phyloP scores from a whole-genome alignment of 1,140 invertebrate species.

The Aphidius gifuensis region DNA sequence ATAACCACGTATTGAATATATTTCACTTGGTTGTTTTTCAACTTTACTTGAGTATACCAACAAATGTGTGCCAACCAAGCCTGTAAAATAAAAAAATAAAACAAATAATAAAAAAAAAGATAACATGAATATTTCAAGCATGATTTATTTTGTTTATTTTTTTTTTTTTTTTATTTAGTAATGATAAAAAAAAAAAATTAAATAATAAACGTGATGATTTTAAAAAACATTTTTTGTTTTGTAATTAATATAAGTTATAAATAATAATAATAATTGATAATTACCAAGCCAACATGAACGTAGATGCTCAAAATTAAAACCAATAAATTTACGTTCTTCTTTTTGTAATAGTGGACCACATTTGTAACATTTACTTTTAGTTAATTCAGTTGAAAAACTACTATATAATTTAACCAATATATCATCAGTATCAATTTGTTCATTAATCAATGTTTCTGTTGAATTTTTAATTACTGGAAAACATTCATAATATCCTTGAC shows the following conservation, averaged over 20 bases:
- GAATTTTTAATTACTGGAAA: conserved; percentile 21
- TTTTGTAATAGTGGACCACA: conserved; percentile 37
- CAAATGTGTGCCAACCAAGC: conserved; percentile 41
- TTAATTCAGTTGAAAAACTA: conserved; percentile 35
- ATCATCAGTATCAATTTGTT: neutral
- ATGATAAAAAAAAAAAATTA: too few relatives aligned
- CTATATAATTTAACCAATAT: conserved; percentile 32
- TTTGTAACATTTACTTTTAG: conserved; percentile 34
- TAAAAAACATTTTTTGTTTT: neutral
- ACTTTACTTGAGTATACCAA: conserved; percentile 43
- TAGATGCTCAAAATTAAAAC: conserved; percentile 29
- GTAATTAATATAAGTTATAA: neutral
- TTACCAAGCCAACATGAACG: conserved; percentile 42
- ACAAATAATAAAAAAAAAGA: conserved; percentile 11
- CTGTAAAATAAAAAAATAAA: conserved; percentile 21
- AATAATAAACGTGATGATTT: too few relatives aligned
- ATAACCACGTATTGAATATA: conserved; percentile 41
- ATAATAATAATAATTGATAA: neutral
- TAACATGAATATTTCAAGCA: too few relatives aligned
- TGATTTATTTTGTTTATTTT: neutral
- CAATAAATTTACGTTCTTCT: conserved; percentile 35
- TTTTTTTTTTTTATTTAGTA: neutral
- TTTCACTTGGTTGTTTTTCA: conserved; percentile 35
- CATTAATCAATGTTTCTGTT: neutral
- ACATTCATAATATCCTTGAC: conserved; percentile 41